Conservation (phyloP, 2,113 vertebrate species). For the Rana temporaria region DNA sequence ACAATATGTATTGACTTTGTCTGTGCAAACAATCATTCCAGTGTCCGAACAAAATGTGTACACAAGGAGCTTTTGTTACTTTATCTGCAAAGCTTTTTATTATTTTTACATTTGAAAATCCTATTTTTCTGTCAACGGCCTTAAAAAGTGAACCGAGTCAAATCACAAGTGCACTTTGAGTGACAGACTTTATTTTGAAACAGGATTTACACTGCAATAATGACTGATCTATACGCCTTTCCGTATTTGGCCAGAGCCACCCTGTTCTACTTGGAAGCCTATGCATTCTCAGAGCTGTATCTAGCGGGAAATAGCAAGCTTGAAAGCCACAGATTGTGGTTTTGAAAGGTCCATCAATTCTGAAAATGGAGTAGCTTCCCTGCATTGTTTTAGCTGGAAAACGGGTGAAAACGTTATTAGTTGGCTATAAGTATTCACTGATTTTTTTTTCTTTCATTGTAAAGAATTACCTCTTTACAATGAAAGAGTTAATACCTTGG, state of each 20-base stretch:
- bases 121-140: slow-evolving; percentile 70
- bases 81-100: slow-evolving; percentile 61
- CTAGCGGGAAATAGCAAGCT: slow-evolving; percentile 76
- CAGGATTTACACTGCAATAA: slow-evolving; percentile 75
- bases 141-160: slow-evolving; percentile 76
- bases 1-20: slow-evolving; percentile 11
- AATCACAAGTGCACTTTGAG: slow-evolving; percentile 74
- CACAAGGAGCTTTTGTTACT: slow-evolving; percentile 61
- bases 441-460: not conserved
- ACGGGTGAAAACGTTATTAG: slow-evolving; percentile 57
- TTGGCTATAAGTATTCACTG: not conserved
- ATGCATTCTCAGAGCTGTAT: slow-evolving; percentile 74
- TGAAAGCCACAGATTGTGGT: slow-evolving; percentile 76
- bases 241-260: slow-evolving; percentile 70
- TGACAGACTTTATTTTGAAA: slow-evolving; percentile 77
- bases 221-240: slow-evolving; percentile 72
- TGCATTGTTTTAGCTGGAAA: slow-evolving; percentile 63
- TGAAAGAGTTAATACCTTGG: no score
- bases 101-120: slow-evolving; percentile 74
- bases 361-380: slow-evolving; percentile 72
- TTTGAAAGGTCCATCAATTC: slow-evolving; percentile 77
- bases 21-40: not conserved
- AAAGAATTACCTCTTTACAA: not conserved
- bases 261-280: slow-evolving; percentile 75
- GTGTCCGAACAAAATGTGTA: slow-evolving; percentile 28